Conservation (phyloP, 2,113 vertebrate species). For the Channa argus region DNA sequence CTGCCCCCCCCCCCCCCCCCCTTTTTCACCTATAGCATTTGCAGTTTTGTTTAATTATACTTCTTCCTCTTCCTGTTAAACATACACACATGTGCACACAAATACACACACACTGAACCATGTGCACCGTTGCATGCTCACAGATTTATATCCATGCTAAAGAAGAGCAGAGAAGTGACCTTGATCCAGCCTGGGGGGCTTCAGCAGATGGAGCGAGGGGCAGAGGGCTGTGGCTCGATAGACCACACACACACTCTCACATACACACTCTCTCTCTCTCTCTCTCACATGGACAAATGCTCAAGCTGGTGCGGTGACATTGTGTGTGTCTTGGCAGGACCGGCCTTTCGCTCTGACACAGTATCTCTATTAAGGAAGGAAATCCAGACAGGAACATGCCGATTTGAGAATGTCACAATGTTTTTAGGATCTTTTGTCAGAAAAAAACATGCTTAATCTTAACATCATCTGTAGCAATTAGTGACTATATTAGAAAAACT, state of each 20-base stretch:
- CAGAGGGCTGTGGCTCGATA: constrained; percentile 74
- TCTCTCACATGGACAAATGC: constrained; percentile 42
- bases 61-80: neutral
- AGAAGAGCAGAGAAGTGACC: constrained; percentile 71
- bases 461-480: neutral
- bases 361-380: constrained; percentile 52
- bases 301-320: constrained; percentile 72
- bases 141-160: constrained; percentile 41
- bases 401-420: constrained; percentile 28
- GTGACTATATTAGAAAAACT: constrained; percentile 1
- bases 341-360: constrained; percentile 56
- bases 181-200: constrained; percentile 80
- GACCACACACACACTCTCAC: constrained; percentile 45
- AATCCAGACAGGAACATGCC: constrained; percentile 44
- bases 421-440: neutral
- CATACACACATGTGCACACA: neutral
- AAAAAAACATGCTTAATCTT: neutral
- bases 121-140: constrained; percentile 21
- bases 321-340: constrained; percentile 49
- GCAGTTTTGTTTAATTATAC: constrained; percentile 1
- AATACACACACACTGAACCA: constrained; percentile 14
- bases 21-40: neutral
- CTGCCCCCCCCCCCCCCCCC: neutral
- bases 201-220: constrained; percentile 80
- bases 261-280: constrained; percentile 16